These are phyloP conservation scores for Leuciscus idus DNA, from an alignment of 2,113 vertebrate genomes.

Conservation along the genomic window DNA sequence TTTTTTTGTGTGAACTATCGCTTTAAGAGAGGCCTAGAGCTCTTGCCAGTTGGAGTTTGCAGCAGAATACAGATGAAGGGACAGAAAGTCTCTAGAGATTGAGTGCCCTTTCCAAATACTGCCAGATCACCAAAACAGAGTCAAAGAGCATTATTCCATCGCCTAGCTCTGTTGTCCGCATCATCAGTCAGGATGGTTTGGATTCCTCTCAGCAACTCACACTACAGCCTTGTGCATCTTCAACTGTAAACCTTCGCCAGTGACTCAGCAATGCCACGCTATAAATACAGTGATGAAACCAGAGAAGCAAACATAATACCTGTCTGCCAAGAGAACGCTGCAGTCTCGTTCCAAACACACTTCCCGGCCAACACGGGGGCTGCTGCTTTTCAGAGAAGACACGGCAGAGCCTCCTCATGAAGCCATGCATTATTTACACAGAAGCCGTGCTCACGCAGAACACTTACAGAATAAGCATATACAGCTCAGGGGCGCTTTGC, in stretches of 20 bases:
- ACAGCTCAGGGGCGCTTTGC: slow-evolving; percentile 25
- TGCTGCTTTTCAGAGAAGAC: background rate
- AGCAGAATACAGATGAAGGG: slow-evolving; percentile 7
- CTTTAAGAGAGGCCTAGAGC: slow-evolving; percentile 9
- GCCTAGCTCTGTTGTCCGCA: background rate
- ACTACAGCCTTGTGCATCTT: background rate
- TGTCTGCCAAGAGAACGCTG: slow-evolving; percentile 17
- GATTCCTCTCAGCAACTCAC: slow-evolving; percentile 10
- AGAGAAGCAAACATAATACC: slow-evolving; percentile 37
- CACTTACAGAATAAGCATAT: slow-evolving; percentile 13
- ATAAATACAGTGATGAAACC: slow-evolving; percentile 46
- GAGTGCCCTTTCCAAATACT: slow-evolving; percentile 13
- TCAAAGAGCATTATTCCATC: background rate
- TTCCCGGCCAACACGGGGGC: background rate
- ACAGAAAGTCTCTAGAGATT: slow-evolving; percentile 9
- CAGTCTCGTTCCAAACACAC: background rate
- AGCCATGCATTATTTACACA: slow-evolving; percentile 38
- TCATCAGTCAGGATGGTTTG: background rate
- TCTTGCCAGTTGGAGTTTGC: slow-evolving; percentile 1
- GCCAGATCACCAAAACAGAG: slow-evolving; percentile 29
- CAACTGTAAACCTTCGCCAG: background rate
- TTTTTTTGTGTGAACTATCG: background rate
- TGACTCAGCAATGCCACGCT: slow-evolving; percentile 26
- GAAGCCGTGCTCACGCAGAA: background rate
- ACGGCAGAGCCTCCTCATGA: background rate